phyloP scores from a whole-genome alignment of 1,140 invertebrate species.

The Drosophila suzukii region DNA sequence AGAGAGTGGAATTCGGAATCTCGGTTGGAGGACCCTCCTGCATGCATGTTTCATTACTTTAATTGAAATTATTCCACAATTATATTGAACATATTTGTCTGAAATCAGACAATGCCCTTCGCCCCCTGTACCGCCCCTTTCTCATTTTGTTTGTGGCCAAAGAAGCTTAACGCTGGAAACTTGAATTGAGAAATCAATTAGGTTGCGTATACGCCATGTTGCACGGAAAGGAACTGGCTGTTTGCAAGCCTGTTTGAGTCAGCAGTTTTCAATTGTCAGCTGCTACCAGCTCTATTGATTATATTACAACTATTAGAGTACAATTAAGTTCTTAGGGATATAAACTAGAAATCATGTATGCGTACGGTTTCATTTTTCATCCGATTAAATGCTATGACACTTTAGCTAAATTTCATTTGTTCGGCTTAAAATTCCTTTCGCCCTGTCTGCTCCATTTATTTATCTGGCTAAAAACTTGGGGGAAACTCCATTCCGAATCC shows the following conservation, averaged over 20 bases:
- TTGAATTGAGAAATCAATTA: conserved; percentile 52
- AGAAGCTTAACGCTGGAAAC: conserved; percentile 15
- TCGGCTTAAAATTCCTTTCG: conserved; percentile 6
- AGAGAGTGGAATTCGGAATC: conserved; percentile 13
- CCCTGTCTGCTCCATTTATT: background rate
- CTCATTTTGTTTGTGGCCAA: conserved; percentile 15
- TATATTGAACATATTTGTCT: conserved; percentile 48
- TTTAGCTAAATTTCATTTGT: conserved; percentile 1
- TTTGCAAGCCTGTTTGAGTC: background rate
- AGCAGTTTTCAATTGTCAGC: conserved; percentile 4
- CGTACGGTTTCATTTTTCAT: conserved; percentile 1
- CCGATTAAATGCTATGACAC: conserved; percentile 16
- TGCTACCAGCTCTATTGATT: conserved; percentile 1
- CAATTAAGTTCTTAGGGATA: background rate
- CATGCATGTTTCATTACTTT: conserved; percentile 70
- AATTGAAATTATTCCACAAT: conserved; percentile 76
- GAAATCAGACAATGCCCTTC: conserved; percentile 26
- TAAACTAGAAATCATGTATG: background rate
- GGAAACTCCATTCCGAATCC: background rate
- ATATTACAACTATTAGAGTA: background rate
- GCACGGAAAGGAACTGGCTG: background rate
- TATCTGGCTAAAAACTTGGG: background rate
- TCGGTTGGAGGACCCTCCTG: conserved; percentile 8
- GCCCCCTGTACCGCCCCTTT: background rate
- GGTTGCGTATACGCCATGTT: conserved; percentile 28